Evolutionary conservation across 2,888 invertebrate genomes (phyloP).

Genomic region (Lasioglossum vierecki): DNA sequence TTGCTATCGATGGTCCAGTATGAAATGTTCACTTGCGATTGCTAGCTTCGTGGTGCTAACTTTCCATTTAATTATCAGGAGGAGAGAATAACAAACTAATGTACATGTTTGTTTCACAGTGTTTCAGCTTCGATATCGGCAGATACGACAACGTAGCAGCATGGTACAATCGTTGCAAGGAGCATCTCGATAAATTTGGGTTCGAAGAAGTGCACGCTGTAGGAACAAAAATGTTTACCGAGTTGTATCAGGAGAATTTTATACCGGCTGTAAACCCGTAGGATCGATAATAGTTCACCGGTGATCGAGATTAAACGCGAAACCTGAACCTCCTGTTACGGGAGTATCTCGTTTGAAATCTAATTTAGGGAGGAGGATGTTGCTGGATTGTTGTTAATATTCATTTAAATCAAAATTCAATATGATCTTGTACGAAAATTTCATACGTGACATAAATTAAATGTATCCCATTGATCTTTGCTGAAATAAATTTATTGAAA

Average conservation of each 20-base stretch:
- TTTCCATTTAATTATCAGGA: background rate
- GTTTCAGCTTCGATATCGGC: slow-evolving; percentile 85
- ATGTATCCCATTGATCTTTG: background rate
- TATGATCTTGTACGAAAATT: background rate
- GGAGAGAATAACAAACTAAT: background rate
- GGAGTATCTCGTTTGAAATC: background rate
- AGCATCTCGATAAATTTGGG: slow-evolving; percentile 87
- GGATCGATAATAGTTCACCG: slow-evolving; percentile 38
- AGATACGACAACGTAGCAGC: slow-evolving; percentile 86
- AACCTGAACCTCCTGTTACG: slow-evolving; percentile 30
- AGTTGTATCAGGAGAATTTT: slow-evolving; percentile 71
- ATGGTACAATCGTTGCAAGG: slow-evolving; percentile 89
- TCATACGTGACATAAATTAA: background rate
- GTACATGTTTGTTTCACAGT: slow-evolving; percentile 45
- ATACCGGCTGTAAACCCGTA: background rate
- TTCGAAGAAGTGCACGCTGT: slow-evolving; percentile 85
- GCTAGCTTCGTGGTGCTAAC: background rate
- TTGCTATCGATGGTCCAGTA: background rate
- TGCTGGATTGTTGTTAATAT: background rate
- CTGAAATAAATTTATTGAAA: background rate
- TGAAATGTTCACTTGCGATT: background rate
- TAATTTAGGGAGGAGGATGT: background rate
- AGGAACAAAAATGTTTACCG: slow-evolving; percentile 71
- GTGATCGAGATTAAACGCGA: slow-evolving; percentile 67
- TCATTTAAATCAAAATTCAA: background rate